These are phyloP conservation scores for Xanthia icteritia DNA, from an alignment of 2,888 invertebrate species.

Conservation along the genomic window DNA sequence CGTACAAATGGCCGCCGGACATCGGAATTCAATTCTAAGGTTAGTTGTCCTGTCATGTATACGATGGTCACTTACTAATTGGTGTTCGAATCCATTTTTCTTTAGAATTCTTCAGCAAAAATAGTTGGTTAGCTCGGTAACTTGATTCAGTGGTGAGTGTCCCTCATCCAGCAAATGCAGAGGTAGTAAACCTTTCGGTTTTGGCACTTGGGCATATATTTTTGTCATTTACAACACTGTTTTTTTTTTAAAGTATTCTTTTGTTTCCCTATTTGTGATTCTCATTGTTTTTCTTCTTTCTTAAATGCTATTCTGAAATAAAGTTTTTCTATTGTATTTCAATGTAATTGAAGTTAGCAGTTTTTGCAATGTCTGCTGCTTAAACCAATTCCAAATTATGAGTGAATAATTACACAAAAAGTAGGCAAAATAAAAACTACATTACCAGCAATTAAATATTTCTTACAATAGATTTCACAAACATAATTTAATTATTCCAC, in stretches of 20 bases:
- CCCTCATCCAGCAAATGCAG: neutral
- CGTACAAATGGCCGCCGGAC: slow-evolving; percentile 80
- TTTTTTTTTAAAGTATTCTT: neutral
- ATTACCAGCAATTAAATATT: slow-evolving; percentile 19
- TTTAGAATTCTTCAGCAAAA: slow-evolving; percentile 34
- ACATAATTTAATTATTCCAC: slow-evolving; percentile 23
- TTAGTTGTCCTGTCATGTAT: slow-evolving; percentile 64
- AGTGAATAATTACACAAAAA: slow-evolving; percentile 17
- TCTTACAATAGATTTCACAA: slow-evolving; percentile 25
- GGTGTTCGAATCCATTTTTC: slow-evolving; percentile 59
- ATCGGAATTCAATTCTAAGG: slow-evolving; percentile 69
- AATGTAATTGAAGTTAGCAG: neutral
- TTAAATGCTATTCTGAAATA: neutral
- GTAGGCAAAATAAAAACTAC: slow-evolving; percentile 20
- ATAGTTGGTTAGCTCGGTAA: neutral
- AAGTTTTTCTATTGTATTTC: neutral
- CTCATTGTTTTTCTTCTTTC: neutral
- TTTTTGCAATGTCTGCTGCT: slow-evolving; percentile 7
- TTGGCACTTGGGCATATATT: neutral
- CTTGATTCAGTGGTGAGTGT: neutral
- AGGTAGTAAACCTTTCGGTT: neutral
- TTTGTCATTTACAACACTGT: neutral
- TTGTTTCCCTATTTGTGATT: neutral
- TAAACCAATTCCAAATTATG: neutral
- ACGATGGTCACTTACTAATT: slow-evolving; percentile 62